phyloP scores from a whole-genome alignment of 2,113 vertebrate genomes.

The Dinomys branickii region DNA sequence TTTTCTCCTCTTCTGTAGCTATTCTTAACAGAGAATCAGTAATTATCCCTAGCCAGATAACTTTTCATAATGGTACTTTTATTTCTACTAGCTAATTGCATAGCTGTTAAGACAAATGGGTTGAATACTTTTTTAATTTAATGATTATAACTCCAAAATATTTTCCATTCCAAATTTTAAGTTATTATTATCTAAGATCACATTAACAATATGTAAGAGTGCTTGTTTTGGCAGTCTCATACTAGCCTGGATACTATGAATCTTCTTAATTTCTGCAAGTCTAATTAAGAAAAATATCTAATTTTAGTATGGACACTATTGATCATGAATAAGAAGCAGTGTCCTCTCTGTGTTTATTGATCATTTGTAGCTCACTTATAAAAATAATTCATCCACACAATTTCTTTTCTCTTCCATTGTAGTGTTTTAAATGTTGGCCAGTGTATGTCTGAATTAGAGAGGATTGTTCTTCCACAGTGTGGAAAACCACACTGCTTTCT shows the following conservation, averaged over 20 bases:
- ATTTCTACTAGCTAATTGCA: slow-evolving; percentile 6
- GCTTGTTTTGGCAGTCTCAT: neutral
- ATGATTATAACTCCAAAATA: neutral
- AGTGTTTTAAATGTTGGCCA: neutral
- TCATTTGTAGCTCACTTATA: neutral
- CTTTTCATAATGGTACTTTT: neutral
- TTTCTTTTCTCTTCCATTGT: neutral
- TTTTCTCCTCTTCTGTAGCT: neutral
- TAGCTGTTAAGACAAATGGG: neutral
- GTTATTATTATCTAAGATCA: slow-evolving; percentile 8
- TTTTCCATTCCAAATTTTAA: neutral
- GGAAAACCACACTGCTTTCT: too few relatives aligned
- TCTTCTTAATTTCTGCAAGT: neutral
- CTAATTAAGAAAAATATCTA: neutral
- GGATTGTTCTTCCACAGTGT: too few relatives aligned
- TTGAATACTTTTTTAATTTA: neutral
- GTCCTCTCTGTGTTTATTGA: neutral
- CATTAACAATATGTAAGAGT: neutral
- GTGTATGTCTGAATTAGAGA: neutral
- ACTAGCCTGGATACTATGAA: neutral
- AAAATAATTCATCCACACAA: neutral
- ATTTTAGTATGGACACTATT: neutral
- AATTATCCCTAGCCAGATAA: neutral
- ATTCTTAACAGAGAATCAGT: neutral
- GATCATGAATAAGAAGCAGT: neutral